Evolutionary conservation across 2,113 vertebrate species (phyloP).

Genomic region (Bettongia penicillata): DNA sequence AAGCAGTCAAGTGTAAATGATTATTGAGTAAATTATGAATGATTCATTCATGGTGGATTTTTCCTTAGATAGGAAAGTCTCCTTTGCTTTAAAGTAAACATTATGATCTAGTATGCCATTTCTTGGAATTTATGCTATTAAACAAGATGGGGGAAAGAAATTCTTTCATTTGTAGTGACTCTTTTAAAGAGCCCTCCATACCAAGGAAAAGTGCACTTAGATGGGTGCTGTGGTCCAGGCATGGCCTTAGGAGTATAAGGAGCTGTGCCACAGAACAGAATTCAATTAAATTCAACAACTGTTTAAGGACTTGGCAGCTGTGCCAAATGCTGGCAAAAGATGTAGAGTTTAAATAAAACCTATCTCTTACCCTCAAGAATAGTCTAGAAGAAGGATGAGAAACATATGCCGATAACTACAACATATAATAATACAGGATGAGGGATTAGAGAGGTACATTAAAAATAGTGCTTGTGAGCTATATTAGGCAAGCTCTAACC

Average conservation of each 20-base stretch:
- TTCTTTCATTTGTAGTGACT: slow-evolving; percentile 57
- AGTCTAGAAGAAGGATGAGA: not conserved
- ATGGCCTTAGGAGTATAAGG: not conserved
- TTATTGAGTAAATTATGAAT: slow-evolving; percentile 79
- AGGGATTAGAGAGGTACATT: not conserved
- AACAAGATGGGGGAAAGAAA: slow-evolving; percentile 52
- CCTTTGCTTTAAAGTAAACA: slow-evolving; percentile 79
- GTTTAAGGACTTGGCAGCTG: not conserved
- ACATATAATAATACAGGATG: not conserved
- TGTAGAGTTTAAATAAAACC: not conserved
- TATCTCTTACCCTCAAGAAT: not conserved
- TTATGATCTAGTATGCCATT: slow-evolving; percentile 71
- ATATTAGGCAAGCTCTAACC: not conserved
- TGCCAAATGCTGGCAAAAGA: not conserved
- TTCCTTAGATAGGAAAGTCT: slow-evolving; percentile 78
- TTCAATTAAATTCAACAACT: not conserved
- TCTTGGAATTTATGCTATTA: slow-evolving; percentile 72
- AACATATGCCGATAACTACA: not conserved
- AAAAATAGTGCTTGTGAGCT: not conserved
- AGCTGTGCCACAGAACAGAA: not conserved
- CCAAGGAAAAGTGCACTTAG: not conserved
- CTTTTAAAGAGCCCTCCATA: not conserved
- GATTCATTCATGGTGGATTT: slow-evolving; percentile 77
- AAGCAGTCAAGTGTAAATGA: slow-evolving; percentile 78
- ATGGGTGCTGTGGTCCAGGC: not conserved